Conservation (phyloP, 2,888 invertebrate species). For the Brachypterus glaber region DNA sequence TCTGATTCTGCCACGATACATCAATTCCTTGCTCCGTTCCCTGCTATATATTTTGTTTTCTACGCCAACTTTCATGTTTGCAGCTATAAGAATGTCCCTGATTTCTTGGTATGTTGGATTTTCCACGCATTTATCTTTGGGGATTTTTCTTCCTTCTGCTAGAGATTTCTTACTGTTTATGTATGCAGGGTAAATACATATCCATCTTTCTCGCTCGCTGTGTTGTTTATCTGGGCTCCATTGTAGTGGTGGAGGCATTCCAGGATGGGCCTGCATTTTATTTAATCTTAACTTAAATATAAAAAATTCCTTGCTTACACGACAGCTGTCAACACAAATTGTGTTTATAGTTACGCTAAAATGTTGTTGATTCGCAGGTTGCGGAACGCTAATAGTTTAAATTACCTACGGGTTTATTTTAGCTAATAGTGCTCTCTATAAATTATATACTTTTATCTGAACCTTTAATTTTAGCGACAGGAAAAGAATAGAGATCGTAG, state of each 20-base stretch:
- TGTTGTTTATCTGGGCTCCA: conserved; percentile 71
- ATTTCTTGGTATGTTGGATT: conserved; percentile 95
- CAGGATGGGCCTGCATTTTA: conserved; percentile 22
- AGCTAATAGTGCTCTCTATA: too few species aligned
- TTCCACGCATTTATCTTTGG: conserved; percentile 81
- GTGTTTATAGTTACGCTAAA: too few species aligned
- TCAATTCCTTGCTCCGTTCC: conserved; percentile 82
- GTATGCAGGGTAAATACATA: conserved; percentile 95
- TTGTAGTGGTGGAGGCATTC: conserved; percentile 23
- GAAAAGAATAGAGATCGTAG: too few species aligned
- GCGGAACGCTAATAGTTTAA: too few species aligned
- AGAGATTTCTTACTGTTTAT: conserved; percentile 87
- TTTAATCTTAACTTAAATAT: too few species aligned
- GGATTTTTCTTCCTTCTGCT: conserved; percentile 78
- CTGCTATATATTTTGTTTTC: conserved; percentile 89
- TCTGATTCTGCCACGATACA: conserved; percentile 78
- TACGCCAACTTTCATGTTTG: conserved; percentile 75
- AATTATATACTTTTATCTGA: too few species aligned
- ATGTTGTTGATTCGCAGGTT: too few species aligned
- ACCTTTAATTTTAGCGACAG: too few species aligned
- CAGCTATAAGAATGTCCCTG: conserved; percentile 77
- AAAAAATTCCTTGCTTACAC: too few species aligned
- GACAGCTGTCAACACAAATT: too few species aligned
- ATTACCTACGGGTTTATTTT: too few species aligned
- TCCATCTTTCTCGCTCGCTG: conserved; percentile 80